These are phyloP conservation scores for Galeruca laticollis DNA, from an alignment of 2,888 invertebrate genomes.

Conservation along the genomic window DNA sequence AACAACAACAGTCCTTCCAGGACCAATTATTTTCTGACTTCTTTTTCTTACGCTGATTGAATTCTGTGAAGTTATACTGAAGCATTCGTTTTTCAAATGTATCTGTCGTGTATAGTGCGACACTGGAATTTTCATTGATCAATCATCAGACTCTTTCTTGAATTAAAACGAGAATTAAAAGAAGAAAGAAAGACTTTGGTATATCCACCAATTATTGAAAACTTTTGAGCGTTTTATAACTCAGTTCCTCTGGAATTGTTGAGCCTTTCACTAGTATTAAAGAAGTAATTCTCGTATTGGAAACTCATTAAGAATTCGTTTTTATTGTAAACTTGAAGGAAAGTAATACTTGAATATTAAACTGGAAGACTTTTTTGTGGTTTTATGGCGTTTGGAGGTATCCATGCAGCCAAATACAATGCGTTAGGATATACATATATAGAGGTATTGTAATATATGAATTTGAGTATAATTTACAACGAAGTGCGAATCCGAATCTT, in stretches of 20 bases:
- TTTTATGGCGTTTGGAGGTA: too few relatives aligned
- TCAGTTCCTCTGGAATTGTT: slow-evolving; percentile 45
- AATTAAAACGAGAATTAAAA: slow-evolving; percentile 42
- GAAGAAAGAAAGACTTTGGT: slow-evolving; percentile 40
- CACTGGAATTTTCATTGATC: slow-evolving; percentile 30
- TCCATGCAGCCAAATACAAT: too few relatives aligned
- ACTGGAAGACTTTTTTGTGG: background rate
- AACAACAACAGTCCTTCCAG: too few relatives aligned
- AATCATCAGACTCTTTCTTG: slow-evolving; percentile 41
- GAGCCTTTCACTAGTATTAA: slow-evolving; percentile 40
- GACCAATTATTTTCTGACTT: too few relatives aligned
- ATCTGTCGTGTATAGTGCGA: background rate
- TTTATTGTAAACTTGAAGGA: slow-evolving; percentile 11
- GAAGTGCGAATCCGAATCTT: too few relatives aligned
- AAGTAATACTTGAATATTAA: background rate
- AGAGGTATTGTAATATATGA: too few relatives aligned
- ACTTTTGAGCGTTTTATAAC: slow-evolving; percentile 46
- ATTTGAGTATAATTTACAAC: too few relatives aligned
- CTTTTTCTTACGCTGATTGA: too few relatives aligned
- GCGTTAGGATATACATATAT: too few relatives aligned
- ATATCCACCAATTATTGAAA: slow-evolving; percentile 48
- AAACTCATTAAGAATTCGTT: slow-evolving; percentile 40
- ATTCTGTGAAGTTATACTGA: too few relatives aligned
- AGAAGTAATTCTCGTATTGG: slow-evolving; percentile 41
- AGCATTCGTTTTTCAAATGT: too few relatives aligned